Percentiles rank a stretch among this genome's conserved stretches.
These are phyloP conservation scores for Lophochroa leadbeateri DNA, from an alignment of 2,113 vertebrate species.

Conservation along the genomic window DNA sequence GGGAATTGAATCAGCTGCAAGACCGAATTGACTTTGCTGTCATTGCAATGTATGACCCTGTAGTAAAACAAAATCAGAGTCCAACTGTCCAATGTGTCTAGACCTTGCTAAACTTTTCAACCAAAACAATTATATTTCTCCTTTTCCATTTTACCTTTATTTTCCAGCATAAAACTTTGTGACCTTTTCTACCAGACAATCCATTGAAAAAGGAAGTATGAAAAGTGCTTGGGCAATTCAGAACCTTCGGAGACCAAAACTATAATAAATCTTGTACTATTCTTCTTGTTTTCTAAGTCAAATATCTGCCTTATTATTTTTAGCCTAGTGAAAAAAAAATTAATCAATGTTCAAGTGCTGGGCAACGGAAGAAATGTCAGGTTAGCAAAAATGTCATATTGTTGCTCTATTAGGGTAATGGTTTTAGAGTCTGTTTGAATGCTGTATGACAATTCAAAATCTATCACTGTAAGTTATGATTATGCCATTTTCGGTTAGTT, in stretches of 20 bases:
- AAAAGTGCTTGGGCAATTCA: not conserved
- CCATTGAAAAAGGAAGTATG: constrained; percentile 18
- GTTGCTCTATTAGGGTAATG: not conserved
- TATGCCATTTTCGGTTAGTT: not conserved
- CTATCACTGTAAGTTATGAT: not conserved
- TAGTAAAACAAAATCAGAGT: constrained; percentile 31
- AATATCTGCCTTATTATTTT: not conserved
- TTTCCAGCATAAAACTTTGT: constrained; percentile 9
- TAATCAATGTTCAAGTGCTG: not conserved
- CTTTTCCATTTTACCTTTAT: constrained; percentile 37
- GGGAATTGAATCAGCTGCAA: not conserved
- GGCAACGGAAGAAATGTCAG: not conserved
- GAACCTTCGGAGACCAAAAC: not conserved
- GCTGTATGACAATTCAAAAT: not conserved
- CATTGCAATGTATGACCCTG: not conserved
- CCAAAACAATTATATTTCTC: constrained; percentile 40
- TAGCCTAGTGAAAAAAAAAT: not conserved
- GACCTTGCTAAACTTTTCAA: constrained; percentile 45
- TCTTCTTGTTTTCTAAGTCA: not conserved
- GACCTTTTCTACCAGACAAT: constrained; percentile 43
- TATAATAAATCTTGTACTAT: not conserved
- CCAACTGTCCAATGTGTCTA: not conserved
- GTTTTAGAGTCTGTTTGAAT: not conserved
- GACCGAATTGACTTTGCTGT: not conserved
- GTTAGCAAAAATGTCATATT: not conserved